Percentiles rank a stretch among this genome's conserved stretches.
Evolutionary conservation across 2,113 vertebrate genomes (phyloP).

Genomic region (Sterna hirundo): DNA sequence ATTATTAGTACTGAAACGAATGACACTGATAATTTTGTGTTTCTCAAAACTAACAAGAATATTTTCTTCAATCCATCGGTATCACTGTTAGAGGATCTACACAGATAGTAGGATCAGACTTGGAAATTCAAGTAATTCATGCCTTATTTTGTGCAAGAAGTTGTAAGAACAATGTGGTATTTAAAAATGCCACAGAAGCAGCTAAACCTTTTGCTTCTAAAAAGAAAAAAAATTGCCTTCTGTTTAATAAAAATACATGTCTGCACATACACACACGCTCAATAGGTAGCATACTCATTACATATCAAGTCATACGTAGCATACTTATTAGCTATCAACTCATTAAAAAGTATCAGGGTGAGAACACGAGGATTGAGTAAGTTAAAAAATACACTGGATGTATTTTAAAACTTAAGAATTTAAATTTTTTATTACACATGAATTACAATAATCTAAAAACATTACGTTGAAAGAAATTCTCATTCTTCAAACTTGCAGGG

Average conservation of each 20-base stretch:
- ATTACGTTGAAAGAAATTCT: not conserved
- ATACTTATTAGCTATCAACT: not conserved
- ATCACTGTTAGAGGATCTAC: not conserved
- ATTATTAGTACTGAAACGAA: not conserved
- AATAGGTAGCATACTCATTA: not conserved
- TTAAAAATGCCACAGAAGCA: not conserved
- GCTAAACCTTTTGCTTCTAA: not conserved
- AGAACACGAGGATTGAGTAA: not conserved
- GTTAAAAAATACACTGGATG: not conserved
- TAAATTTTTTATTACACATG: not conserved
- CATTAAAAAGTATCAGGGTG: not conserved
- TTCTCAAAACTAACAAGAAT: not conserved
- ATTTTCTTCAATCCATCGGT: not conserved
- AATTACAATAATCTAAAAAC: not conserved
- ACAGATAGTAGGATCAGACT: not conserved
- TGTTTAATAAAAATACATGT: not conserved
- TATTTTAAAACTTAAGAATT: not conserved
- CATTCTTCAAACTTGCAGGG: not conserved
- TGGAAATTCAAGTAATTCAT: not conserved
- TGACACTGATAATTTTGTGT: not conserved
- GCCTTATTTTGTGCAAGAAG: not conserved
- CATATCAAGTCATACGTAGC: not conserved
- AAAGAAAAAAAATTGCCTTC: not conserved
- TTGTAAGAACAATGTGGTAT: not conserved
- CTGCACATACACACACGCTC: too few relatives aligned